Evolutionary conservation across 2,888 invertebrate species (phyloP).

Genomic region (Tetropium fuscum): DNA sequence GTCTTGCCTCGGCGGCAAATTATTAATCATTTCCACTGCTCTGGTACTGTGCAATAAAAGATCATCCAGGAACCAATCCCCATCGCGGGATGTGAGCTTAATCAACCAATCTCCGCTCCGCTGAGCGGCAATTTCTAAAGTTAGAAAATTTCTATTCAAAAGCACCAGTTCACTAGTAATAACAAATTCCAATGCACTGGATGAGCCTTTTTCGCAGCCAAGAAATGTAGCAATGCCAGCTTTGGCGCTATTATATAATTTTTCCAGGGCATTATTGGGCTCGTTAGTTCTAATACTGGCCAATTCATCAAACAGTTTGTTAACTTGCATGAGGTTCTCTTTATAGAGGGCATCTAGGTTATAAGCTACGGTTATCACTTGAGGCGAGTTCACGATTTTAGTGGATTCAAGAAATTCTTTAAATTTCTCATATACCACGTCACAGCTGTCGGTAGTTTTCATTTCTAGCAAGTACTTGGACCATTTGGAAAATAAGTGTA

Average conservation of each 20-base stretch:
- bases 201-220: conserved; percentile 72
- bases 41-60: conserved; percentile 78
- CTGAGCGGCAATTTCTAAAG: conserved; percentile 84
- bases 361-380: conserved; percentile 75
- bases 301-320: conserved; percentile 63
- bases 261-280: conserved; percentile 70
- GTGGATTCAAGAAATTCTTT: conserved; percentile 62
- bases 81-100: conserved; percentile 83
- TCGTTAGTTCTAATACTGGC: conserved; percentile 65
- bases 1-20: conserved; percentile 67
- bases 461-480: conserved; percentile 68
- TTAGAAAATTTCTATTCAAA: conserved; percentile 79
- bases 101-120: conserved; percentile 85
- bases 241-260: conserved; percentile 73
- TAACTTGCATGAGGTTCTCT: conserved; percentile 56
- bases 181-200: conserved; percentile 76
- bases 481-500: conserved; percentile 69
- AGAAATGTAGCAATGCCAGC: conserved; percentile 72
- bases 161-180: conserved; percentile 80
- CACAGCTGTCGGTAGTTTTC: conserved; percentile 72
- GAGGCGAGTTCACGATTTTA: conserved; percentile 66
- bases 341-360: conserved; percentile 74
- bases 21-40: conserved; percentile 71
- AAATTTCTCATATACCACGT: conserved; percentile 72
- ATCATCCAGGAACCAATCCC: conserved; percentile 90